Percentiles rank a stretch among this genome's conserved stretches.
These are phyloP conservation scores for Etheostoma cragini DNA, from an alignment of 2,113 vertebrate species.

Conservation along the genomic window DNA sequence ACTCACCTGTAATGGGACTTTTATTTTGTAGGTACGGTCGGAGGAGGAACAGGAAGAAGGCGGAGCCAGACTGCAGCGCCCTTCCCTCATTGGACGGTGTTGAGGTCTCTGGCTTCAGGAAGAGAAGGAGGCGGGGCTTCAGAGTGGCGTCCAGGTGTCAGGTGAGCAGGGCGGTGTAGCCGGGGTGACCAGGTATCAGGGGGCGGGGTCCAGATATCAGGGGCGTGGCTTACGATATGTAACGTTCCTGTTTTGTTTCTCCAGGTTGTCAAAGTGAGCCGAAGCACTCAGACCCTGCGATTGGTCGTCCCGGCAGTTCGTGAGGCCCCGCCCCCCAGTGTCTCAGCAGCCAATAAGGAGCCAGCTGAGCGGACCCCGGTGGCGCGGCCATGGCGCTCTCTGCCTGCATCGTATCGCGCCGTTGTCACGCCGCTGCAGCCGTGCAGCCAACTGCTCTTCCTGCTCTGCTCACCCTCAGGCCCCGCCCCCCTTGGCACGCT, in stretches of 20 bases:
- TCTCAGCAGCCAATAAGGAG: conserved; percentile 20
- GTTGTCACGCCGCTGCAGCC: conserved; percentile 88
- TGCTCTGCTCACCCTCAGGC: conserved; percentile 87
- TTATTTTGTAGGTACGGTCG: conserved; percentile 61
- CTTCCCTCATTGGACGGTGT: conserved; percentile 76
- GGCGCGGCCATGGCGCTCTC: conserved; percentile 81
- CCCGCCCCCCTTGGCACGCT: conserved; percentile 54
- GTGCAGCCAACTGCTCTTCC: conserved; percentile 86
- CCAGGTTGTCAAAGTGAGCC: conserved; percentile 89
- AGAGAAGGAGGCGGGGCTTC: conserved; percentile 73
- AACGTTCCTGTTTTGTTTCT: not conserved
- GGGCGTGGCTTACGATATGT: no score
- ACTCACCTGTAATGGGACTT: not conserved
- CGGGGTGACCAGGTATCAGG: no score
- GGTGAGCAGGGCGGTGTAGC: no score
- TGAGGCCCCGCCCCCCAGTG: conserved; percentile 51
- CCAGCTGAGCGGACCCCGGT: conserved; percentile 79
- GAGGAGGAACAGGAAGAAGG: conserved; percentile 58
- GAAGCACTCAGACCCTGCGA: conserved; percentile 87
- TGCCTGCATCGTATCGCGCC: conserved; percentile 83
- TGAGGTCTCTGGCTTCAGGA: conserved; percentile 58
- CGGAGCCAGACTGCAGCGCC: conserved; percentile 31
- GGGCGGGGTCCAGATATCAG: no score
- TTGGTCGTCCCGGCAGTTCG: conserved; percentile 82
- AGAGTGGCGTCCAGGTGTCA: conserved; percentile 89